These are phyloP conservation scores for Mycetomoellerius zeteki DNA, from an alignment of 1,140 invertebrate genomes.

Conservation along the genomic window DNA sequence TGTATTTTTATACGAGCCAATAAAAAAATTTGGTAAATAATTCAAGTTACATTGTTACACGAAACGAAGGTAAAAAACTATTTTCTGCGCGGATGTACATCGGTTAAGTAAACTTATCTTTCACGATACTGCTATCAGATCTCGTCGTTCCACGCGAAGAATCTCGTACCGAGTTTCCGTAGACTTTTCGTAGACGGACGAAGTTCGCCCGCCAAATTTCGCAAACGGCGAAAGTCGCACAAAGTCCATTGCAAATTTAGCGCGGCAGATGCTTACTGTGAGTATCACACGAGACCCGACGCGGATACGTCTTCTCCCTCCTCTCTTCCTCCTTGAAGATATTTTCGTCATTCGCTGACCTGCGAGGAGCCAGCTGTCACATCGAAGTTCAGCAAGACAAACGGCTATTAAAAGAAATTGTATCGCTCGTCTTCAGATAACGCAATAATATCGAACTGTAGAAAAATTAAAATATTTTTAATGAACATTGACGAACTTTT, in stretches of 20 bases:
- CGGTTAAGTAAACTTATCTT: conserved; percentile 44
- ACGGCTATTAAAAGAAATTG: conserved; percentile 65
- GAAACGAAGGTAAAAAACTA: not conserved
- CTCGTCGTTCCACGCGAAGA: conserved; percentile 24
- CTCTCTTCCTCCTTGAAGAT: not conserved
- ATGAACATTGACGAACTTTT: conserved; percentile 21
- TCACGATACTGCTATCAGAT: conserved; percentile 9
- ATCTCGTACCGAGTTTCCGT: conserved; percentile 11
- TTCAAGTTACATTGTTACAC: not conserved
- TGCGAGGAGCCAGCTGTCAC: conserved; percentile 63
- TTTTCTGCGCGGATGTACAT: not conserved
- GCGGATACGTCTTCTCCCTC: conserved; percentile 21
- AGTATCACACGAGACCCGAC: conserved; percentile 37
- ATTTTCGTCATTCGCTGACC: conserved; percentile 57
- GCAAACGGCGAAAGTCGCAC: conserved; percentile 38
- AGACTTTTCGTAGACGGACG: conserved; percentile 35
- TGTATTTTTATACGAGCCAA: not conserved
- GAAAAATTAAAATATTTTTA: conserved; percentile 36
- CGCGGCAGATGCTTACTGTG: conserved; percentile 36
- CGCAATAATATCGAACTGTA: conserved; percentile 35
- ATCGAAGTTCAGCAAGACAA: conserved; percentile 63
- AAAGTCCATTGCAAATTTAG: conserved; percentile 54
- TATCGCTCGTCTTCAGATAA: conserved; percentile 43
- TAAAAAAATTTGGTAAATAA: not conserved
- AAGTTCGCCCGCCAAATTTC: conserved; percentile 44